Base-by-base conservation (phyloP, 1,140 invertebrate species). In the Plodia interpunctella region DNA sequence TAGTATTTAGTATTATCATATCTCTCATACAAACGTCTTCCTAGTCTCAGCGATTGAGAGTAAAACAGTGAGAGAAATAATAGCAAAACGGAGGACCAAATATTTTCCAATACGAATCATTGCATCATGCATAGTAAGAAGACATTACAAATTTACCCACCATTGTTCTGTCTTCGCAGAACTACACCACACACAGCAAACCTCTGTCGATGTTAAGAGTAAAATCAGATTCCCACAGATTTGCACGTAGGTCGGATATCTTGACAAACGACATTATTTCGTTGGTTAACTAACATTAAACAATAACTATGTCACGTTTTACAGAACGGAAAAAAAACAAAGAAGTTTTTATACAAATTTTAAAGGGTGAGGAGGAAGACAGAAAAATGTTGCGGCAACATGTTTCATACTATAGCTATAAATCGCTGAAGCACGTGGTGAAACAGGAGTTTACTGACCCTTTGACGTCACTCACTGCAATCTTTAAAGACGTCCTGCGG, bases 121-220 rank as follows among this genome's bases (percentile, higher is more conserved):
- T 87, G 83, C 83, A 74, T 87, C 84, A 87, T 79, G 80, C 73
- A 77, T 86, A 86, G 86, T 84, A 81, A 81, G 82, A 84, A 79
- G 75, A 75, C 76, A 88, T 88, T 87, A 83, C 86, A 87, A 87
- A 87, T 87, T 78, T 79, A 85, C 78, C 68, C 74, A 74, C 83
- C 78, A 89, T 89, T 89, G 86, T 89, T 82, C 75, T 80, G 69
- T 54, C 67, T 87, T 87, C 82, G 79, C 70, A 74, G 86, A 88
- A 88, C 78, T 44, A n/a, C 15, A 77, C 58, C 57, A 67, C 73
- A 77, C 75, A 71, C n/a, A n/a, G n/a, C n/a, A n/a, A n/a, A n/a
- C 65, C 69, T 55, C 62, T 65, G 76, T 83, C 71, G 71, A 72
- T 65, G 68, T 74, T 78, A 78, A 78, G 79, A 77, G 68, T 69